Evolutionary conservation across 2,113 vertebrate genomes (phyloP).

Genomic region (Toxotes chatareus): DNA sequence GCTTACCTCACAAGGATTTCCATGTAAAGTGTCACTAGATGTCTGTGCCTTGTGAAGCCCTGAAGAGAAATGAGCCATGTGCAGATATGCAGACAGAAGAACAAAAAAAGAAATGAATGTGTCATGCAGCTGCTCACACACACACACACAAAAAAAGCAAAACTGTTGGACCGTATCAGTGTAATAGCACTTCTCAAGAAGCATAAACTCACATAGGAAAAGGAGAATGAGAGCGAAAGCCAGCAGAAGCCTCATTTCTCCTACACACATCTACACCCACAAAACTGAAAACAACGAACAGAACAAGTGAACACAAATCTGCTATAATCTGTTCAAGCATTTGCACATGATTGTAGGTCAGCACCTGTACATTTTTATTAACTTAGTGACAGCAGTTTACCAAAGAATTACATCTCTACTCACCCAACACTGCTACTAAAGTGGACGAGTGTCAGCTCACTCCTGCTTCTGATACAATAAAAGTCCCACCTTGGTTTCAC

Average conservation of each 20-base stretch:
- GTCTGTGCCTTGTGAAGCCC: conserved; percentile 68
- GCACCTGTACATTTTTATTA: not conserved
- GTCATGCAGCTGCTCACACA: not conserved
- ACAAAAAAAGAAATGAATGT: not conserved
- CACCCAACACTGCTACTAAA: conserved; percentile 20
- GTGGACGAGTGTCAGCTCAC: not conserved
- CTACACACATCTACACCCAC: not conserved
- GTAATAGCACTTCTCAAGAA: conserved; percentile 13
- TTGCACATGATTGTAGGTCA: not conserved
- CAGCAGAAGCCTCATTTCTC: conserved; percentile 68
- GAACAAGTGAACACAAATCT: conserved; percentile 13
- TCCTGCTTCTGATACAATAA: not conserved
- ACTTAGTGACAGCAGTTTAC: conserved; percentile 6
- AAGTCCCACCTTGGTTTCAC: not conserved
- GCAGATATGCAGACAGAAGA: conserved; percentile 9
- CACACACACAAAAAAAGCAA: conserved; percentile 12
- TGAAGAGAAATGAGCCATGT: conserved; percentile 27
- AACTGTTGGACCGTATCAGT: conserved; percentile 23
- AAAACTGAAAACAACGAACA: conserved; percentile 26
- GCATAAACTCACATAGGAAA: conserved; percentile 71
- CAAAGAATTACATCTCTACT: not conserved
- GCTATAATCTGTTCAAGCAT: not conserved
- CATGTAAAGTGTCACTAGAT: conserved; percentile 7
- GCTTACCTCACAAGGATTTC: conserved; percentile 63
- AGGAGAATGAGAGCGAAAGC: conserved; percentile 56